A percentile compares a stretch with the other conserved stretches of the same genome.
phyloP scores from a whole-genome alignment of 2,113 vertebrate species.

The Orcinus orca region DNA sequence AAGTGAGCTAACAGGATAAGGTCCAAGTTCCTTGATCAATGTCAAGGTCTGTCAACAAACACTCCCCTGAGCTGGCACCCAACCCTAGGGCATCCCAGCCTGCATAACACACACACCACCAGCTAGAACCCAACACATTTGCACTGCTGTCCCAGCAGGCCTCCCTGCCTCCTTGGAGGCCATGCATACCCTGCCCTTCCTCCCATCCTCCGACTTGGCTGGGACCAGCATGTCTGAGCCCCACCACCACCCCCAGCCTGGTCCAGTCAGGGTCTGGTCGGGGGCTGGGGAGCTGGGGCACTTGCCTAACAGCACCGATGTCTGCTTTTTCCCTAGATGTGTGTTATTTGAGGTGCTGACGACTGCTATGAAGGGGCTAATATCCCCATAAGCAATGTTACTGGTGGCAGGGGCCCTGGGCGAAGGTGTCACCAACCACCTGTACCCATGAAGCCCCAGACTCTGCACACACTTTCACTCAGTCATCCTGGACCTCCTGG shows the following conservation, averaged over 20 bases:
- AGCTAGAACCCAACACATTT: not conserved
- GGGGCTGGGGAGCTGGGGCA: not conserved
- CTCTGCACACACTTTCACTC: not conserved
- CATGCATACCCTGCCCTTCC: not conserved
- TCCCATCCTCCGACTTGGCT: accelerated
- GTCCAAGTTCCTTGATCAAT: not conserved
- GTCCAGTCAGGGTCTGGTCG: not conserved
- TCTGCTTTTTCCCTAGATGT: not conserved
- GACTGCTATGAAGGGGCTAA: not conserved
- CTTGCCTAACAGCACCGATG: not conserved
- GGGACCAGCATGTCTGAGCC: not conserved
- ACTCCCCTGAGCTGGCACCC: not conserved
- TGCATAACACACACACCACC: not conserved
- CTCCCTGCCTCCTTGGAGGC: not conserved
- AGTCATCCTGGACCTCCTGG: not conserved
- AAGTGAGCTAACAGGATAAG: not conserved
- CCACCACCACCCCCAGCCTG: not conserved
- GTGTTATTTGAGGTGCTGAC: not conserved
- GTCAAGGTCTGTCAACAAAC: not conserved
- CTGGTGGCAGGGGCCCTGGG: not conserved
- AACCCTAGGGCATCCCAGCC: not conserved
- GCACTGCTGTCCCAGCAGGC: not conserved
- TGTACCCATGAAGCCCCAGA: not conserved
- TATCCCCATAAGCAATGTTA: not conserved
- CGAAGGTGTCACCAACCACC: not conserved